phyloP scores from a whole-genome alignment of 1,140 invertebrate species.

The Hyles euphorbiae region DNA sequence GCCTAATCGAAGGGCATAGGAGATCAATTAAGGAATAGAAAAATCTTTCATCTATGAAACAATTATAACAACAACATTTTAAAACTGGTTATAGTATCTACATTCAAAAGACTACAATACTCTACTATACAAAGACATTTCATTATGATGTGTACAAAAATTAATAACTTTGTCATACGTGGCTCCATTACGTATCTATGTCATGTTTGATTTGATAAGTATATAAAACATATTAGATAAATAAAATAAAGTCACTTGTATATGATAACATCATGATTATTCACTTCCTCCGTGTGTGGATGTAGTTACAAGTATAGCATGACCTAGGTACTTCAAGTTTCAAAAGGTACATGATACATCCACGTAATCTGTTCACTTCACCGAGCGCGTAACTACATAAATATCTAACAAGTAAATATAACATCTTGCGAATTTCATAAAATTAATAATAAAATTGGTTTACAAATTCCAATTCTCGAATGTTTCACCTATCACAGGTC shows the following conservation, averaged over 20 bases:
- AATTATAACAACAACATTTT: constrained; percentile 6
- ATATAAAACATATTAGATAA: not conserved
- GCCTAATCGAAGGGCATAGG: constrained; percentile 38
- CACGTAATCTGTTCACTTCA: too few species aligned
- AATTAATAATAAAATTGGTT: too few species aligned
- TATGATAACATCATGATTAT: too few species aligned
- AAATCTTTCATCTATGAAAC: constrained; percentile 26
- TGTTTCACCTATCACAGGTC: constrained; percentile 17
- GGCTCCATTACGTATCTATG: too few species aligned
- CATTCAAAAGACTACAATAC: constrained; percentile 7
- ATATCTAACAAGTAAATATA: not conserved
- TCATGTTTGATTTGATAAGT: not conserved
- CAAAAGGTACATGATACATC: too few species aligned
- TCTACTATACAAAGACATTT: constrained; percentile 5
- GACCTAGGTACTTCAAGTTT: too few species aligned
- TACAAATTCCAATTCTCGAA: not conserved
- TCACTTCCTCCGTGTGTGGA: too few species aligned
- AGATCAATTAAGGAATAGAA: constrained; percentile 65
- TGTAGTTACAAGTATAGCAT: too few species aligned
- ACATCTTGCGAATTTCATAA: not conserved
- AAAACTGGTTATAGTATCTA: constrained; percentile 6
- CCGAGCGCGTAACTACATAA: too few species aligned
- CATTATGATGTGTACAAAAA: not conserved
- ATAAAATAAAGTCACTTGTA: not conserved
- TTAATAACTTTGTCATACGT: too few species aligned